Conservation (phyloP, 1,140 invertebrate species). For the Rhopalosiphum maidis region DNA sequence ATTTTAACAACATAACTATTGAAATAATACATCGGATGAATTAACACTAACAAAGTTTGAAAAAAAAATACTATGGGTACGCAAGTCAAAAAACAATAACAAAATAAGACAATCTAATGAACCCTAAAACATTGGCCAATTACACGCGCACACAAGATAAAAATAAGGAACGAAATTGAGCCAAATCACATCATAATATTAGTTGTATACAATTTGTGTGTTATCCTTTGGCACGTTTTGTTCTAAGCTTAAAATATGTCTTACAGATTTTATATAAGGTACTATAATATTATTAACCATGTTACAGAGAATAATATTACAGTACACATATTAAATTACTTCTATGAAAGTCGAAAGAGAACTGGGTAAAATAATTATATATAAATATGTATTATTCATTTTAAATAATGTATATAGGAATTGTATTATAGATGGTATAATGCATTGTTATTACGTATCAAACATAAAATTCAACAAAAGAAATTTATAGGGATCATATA, state of each 20-base stretch:
- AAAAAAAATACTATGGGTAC: neutral
- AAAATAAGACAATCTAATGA: conserved; percentile 44
- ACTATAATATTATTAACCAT: neutral
- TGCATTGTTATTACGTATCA: neutral
- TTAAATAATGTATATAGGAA: conserved; percentile 17
- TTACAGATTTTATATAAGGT: neutral
- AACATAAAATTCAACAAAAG: neutral
- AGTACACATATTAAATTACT: neutral
- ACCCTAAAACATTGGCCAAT: conserved; percentile 45
- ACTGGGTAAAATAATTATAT: neutral
- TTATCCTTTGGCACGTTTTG: conserved; percentile 56
- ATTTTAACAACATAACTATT: conserved; percentile 42
- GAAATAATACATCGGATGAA: conserved; percentile 32
- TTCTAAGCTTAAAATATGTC: conserved; percentile 46
- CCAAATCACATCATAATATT: conserved; percentile 50
- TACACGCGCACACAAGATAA: conserved; percentile 41
- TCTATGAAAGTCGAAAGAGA: neutral
- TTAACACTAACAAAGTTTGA: conserved; percentile 19
- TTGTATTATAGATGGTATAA: neutral
- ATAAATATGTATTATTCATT: neutral
- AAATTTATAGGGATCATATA: neutral
- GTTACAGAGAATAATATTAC: neutral
- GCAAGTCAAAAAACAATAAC: conserved; percentile 32
- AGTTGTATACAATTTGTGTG: conserved; percentile 52
- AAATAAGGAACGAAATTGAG: conserved; percentile 56